Percentiles rank a stretch among this genome's conserved stretches.
Evolutionary conservation across 2,113 vertebrate species (phyloP).

Genomic region (Ictidomys tridecemlineatus): DNA sequence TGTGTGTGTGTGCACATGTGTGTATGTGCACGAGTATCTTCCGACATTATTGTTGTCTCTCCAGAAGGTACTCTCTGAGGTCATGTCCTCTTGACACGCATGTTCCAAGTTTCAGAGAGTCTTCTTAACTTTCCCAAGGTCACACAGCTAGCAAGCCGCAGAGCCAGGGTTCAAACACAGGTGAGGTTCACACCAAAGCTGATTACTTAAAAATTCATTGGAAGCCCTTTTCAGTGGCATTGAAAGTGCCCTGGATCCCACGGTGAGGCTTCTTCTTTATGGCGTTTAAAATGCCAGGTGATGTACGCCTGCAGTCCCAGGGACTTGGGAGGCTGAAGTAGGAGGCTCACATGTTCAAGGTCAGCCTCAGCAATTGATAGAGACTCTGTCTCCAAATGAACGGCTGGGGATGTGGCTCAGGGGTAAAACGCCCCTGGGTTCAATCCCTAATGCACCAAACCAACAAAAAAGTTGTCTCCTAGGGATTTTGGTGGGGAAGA

Average conservation of each 20-base stretch:
- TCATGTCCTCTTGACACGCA: background rate
- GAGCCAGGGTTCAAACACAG: background rate
- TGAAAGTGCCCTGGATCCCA: background rate
- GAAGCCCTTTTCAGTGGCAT: background rate
- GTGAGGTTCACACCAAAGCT: background rate
- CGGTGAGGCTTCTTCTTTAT: background rate
- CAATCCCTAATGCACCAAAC: too few relatives aligned
- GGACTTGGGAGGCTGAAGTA: too few relatives aligned
- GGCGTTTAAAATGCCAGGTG: background rate
- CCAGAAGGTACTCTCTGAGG: background rate
- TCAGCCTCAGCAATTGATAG: too few relatives aligned
- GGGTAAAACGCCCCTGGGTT: too few relatives aligned
- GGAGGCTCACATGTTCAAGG: too few relatives aligned
- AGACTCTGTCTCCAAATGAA: too few relatives aligned
- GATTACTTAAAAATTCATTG: background rate
- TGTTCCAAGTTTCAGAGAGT: background rate
- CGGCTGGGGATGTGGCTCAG: too few relatives aligned
- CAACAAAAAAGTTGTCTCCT: too few relatives aligned
- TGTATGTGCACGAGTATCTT: rapidly evolving
- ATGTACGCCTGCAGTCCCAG: too few relatives aligned
- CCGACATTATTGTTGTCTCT: background rate
- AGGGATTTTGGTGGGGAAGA: background rate
- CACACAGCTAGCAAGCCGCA: background rate
- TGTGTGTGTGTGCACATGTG: rapidly evolving
- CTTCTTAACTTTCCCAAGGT: background rate